These are phyloP conservation scores for Melinaea marsaeus DNA, from an alignment of 2,888 invertebrate genomes.

Conservation along the genomic window DNA sequence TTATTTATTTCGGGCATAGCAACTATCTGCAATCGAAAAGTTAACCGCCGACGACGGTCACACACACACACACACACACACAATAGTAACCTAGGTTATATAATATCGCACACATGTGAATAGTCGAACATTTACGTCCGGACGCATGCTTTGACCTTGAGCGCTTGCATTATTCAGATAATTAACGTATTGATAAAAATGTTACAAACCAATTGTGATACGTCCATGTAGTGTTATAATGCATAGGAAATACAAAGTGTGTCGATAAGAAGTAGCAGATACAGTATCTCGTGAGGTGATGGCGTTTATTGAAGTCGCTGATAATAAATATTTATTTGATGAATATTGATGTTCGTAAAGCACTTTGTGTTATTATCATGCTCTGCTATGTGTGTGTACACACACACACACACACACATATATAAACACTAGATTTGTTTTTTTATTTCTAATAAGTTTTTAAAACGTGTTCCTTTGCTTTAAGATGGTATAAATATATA, in stretches of 20 bases:
- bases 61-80: constrained; percentile 50
- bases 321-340: too few relatives aligned
- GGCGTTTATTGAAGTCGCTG: neutral
- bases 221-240: neutral
- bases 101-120: constrained; percentile 40
- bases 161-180: constrained; percentile 68
- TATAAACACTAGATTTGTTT: too few relatives aligned
- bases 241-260: neutral
- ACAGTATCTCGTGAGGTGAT: neutral
- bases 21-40: constrained; percentile 73
- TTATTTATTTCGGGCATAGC: constrained; percentile 75
- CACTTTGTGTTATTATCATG: too few relatives aligned
- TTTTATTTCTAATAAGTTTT: too few relatives aligned
- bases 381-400: too few relatives aligned
- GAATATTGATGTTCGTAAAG: too few relatives aligned
- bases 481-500: too few relatives aligned
- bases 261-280: neutral
- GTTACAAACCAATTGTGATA: constrained; percentile 57
- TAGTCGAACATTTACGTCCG: constrained; percentile 53
- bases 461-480: too few relatives aligned
- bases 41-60: constrained; percentile 56
- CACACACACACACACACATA: too few relatives aligned
- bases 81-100: constrained; percentile 60
- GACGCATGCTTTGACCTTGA: constrained; percentile 74
- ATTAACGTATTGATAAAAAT: constrained; percentile 74